Evolutionary conservation across 1,140 invertebrate genomes (phyloP), one percentile per base, ranked within the genome.

Genomic region (Pseudomyrmex flavicornis): DNA sequence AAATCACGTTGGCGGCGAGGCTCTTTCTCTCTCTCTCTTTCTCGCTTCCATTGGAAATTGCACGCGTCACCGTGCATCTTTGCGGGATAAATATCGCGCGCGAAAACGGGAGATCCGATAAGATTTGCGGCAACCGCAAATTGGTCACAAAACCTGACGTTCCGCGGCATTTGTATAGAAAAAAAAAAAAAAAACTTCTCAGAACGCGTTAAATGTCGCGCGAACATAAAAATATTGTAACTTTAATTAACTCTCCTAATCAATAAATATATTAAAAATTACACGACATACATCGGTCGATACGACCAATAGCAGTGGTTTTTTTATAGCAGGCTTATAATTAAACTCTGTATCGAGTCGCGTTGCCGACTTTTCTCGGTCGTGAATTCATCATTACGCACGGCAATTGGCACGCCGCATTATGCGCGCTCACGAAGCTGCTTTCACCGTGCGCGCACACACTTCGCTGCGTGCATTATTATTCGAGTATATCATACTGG

Each of bases 391-490:
- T 88, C 59, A 63, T 72, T 54, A 56, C 68, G 66, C 65, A 69
- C 62, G 44, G 48, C 56, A 58, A 50, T 56, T 56, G 86, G 83
- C 72, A 84, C 70, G 83, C 70, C 63, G 20, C 35, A 72, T 76
- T 87, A 52, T 58, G 44, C 20, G 35, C 35, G 35, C 35, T 82
- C 65, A 48, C 48, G 17, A 83, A 56, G 73, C 86, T 88, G 35
- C 35, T 35, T 88, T 88, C 86, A 88, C 87, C 85, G 20, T 35
- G 35, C 68, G 26, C 73, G 74, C 82, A 72, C 80, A 61, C 82
- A 77, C 80, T 83, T 87, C 54, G 83, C 83, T 52, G 65, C 46
- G 68, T 61, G 22, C 72, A 83, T 88, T 88, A 88, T 88, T 73
- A 56, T 88, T 76, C 73, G 65, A 70, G 62, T 80, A 87, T 87